Base-by-base conservation (phyloP, 1,140 invertebrate species). In the Phenacoccus solenopsis region DNA sequence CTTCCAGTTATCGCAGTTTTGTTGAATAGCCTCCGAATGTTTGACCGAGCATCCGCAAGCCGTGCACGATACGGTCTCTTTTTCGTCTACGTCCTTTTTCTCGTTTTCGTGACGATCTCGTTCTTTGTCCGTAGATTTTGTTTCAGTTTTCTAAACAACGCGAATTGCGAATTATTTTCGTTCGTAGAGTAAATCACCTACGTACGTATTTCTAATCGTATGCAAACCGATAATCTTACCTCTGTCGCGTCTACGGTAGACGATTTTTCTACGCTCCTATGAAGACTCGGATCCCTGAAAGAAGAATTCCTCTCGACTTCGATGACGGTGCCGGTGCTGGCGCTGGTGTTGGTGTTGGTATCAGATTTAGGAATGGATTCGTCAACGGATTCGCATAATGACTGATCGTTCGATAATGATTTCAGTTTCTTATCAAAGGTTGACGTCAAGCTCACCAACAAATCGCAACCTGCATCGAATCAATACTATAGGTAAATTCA, bases 351-450 rank as follows among this genome's bases (percentile, higher is more conserved):
- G n/a, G n/a, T n/a, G n/a, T n/a, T n/a, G n/a, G n/a, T n/a, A n/a
- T n/a, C n/a, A n/a, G n/a, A 9, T 9, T 49, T 49, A n/a, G 16
- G 2, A 49, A 9, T n/a, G 38, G 38, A 4, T 64, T 61, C 20
- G n/a, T 16, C 10, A 2, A n/a, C 12, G 5, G 13, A 3, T 49
- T 70, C 24, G 16, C 22, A 59, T 28, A 22, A 12, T 69, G 56
- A n/a, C 12, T 64, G n/a, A 25, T 79, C 80, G 73, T 81, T 83
- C 24, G 83, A 77, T 57, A 89, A 75, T 20, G 83, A 84, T 57
- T 84, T 82, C 76, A 90, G 80, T 78, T 90, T 90, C 71, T 86
- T 84, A 75, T 91, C 89, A 74, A 89, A 85, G 2, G 88, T 86
- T 68, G 87, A 85, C 13, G 88, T 90, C 61, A 91, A 82, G 64